Evolutionary conservation across 2,888 invertebrate genomes (phyloP).

Genomic region (Philereme transversata): DNA sequence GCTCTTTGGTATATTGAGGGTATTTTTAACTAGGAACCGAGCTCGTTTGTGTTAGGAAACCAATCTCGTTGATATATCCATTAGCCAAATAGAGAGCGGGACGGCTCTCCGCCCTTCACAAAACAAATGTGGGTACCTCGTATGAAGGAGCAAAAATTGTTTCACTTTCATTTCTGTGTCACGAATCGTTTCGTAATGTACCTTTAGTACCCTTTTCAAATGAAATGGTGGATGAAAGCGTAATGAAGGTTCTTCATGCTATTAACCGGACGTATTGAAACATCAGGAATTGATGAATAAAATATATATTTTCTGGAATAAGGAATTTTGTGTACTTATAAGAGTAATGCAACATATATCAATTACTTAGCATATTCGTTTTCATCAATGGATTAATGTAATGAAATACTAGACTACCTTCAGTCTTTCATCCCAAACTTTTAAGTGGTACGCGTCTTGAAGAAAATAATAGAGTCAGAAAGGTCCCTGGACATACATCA

Average conservation of each 20-base stretch:
- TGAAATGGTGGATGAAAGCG: constrained; percentile 43
- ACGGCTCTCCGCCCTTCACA: constrained; percentile 51
- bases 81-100: constrained; percentile 66
- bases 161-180: constrained; percentile 51
- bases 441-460: too few species aligned
- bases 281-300: constrained; percentile 25
- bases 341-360: too few species aligned
- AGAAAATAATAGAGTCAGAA: too few species aligned
- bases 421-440: too few species aligned
- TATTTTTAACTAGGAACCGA: constrained; percentile 58
- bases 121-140: constrained; percentile 53
- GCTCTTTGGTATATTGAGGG: constrained; percentile 35
- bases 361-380: too few species aligned
- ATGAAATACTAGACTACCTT: too few species aligned
- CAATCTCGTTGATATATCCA: constrained; percentile 71
- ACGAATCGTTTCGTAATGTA: constrained; percentile 39
- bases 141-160: constrained; percentile 54
- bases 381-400: too few species aligned
- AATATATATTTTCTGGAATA: constrained; percentile 14
- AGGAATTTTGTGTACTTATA: constrained; percentile 1
- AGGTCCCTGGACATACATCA: too few species aligned
- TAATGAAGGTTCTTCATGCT: constrained; percentile 42
- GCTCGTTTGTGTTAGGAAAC: constrained; percentile 59
- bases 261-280: constrained; percentile 31
- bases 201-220: constrained; percentile 43